Conservation (phyloP, 2,797 vertebrate species). For the Gambusia yucatana region DNA sequence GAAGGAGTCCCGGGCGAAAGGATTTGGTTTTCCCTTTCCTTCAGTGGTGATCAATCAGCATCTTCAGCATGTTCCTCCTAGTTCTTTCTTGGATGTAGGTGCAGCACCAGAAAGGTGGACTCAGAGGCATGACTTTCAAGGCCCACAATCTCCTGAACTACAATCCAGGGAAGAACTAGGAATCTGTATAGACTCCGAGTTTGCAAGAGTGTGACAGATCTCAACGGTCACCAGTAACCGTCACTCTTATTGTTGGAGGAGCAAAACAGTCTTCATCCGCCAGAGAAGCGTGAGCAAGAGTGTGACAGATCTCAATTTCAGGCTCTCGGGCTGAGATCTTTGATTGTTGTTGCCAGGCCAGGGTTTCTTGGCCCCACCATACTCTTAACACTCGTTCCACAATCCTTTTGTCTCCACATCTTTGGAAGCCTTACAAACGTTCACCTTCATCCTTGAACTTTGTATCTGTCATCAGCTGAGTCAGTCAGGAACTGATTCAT, state of each 20-base stretch:
- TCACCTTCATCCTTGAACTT: not conserved
- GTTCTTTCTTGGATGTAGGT: not conserved
- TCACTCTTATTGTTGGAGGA: not conserved
- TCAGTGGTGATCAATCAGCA: not conserved
- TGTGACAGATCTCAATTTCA: not conserved
- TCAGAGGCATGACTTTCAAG: not conserved
- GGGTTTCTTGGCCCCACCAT: not conserved
- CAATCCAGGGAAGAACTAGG: not conserved
- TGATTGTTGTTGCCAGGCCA: not conserved
- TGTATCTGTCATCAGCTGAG: conserved; percentile 12
- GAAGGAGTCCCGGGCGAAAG: not conserved
- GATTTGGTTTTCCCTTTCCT: not conserved
- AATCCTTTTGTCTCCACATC: not conserved
- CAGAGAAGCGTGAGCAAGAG: not conserved
- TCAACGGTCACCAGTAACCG: not conserved
- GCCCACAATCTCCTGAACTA: not conserved
- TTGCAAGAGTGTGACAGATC: not conserved
- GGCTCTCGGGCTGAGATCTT: not conserved
- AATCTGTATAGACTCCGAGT: not conserved
- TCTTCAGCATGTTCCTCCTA: not conserved
- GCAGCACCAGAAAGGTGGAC: not conserved
- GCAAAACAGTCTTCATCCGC: not conserved
- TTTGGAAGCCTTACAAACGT: not conserved
- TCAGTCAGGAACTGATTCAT: conserved; percentile 31
- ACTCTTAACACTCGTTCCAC: not conserved